Conservation (phyloP, 2,888 invertebrate genomes). For the Elaeidobius kamerunicus region DNA sequence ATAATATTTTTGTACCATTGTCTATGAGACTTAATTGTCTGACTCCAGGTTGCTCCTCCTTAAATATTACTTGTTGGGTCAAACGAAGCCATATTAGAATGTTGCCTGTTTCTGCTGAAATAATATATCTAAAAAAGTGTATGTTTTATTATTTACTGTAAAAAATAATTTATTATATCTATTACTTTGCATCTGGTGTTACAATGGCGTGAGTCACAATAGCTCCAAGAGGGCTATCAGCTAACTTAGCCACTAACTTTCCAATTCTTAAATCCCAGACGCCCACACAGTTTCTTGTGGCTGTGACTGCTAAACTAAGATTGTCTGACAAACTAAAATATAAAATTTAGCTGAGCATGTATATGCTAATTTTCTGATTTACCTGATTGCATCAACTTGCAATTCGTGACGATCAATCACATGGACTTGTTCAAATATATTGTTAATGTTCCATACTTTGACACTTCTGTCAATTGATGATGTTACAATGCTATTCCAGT, state of each 20-base stretch:
- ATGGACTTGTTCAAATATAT: conserved; percentile 96
- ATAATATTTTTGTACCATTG: conserved; percentile 69
- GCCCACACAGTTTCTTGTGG: conserved; percentile 91
- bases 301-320: conserved; percentile 81
- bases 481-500: conserved; percentile 93
- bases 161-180: background rate
- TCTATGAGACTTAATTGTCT: conserved; percentile 73
- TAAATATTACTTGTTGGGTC: conserved; percentile 71
- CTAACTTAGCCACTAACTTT: conserved; percentile 77
- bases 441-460: conserved; percentile 99
- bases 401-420: conserved; percentile 93
- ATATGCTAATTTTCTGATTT: background rate
- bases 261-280: conserved; percentile 91
- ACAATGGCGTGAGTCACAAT: conserved; percentile 92
- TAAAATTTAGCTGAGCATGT: background rate
- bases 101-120: conserved; percentile 90
- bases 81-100: conserved; percentile 84
- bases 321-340: conserved; percentile 76
- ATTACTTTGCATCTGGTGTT: conserved; percentile 74
- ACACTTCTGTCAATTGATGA: conserved; percentile 97
- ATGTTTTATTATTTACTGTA: conserved; percentile 1
- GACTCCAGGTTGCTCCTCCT: conserved; percentile 79
- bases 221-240: conserved; percentile 88
- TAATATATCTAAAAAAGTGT: conserved; percentile 58
- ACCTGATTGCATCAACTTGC: conserved; percentile 90